These are phyloP conservation scores for Zosterops pallidus DNA, from an alignment of 2,113 vertebrate genomes.

Conservation along the genomic window DNA sequence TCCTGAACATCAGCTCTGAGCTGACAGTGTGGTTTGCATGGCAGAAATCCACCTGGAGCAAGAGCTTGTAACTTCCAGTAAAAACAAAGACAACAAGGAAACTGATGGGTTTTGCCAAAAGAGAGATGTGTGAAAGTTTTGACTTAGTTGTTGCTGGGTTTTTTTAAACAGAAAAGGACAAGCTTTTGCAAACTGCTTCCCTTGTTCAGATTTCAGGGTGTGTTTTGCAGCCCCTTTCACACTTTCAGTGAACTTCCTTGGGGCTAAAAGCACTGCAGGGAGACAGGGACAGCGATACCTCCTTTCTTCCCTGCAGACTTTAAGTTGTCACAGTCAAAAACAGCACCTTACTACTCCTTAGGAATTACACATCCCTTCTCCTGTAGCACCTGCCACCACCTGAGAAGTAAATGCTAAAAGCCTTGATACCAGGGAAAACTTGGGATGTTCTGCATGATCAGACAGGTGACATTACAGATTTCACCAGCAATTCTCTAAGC, in stretches of 20 bases:
- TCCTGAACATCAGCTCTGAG: background rate
- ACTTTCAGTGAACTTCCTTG: background rate
- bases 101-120: background rate
- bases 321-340: background rate
- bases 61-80: background rate
- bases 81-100: background rate
- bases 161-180: background rate
- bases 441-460: background rate
- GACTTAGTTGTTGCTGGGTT: background rate
- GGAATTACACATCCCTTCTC: background rate
- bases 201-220: background rate
- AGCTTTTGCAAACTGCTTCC: background rate
- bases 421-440: background rate
- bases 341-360: background rate
- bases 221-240: background rate
- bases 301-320: background rate
- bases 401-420: background rate
- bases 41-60: background rate
- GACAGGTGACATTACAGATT: background rate
- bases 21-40: background rate
- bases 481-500: background rate
- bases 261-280: background rate
- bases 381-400: background rate
- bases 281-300: rapidly evolving
- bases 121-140: background rate